Base-by-base conservation (phyloP, 2,888 invertebrate species). In the Trissoscelio sp. region DNA sequence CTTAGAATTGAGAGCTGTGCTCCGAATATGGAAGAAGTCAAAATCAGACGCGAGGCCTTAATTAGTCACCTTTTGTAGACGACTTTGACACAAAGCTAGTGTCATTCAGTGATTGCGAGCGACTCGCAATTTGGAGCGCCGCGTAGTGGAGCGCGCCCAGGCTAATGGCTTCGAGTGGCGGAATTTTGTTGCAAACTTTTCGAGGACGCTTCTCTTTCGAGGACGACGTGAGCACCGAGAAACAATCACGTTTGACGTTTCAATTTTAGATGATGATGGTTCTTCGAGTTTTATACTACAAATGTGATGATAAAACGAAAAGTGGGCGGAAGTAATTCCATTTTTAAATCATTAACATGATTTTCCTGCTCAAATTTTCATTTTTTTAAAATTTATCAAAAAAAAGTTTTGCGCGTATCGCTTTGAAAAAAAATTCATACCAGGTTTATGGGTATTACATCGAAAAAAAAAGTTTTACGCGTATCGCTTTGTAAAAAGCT, bases 11-110 rank as follows among this genome's bases (percentile, higher is more conserved):
- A 18, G n/a, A n/a, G n/a, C n/a, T n/a, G n/a, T n/a, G 34, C 20
- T 24, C 7, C 7, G 44, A 28, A 9, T n/a, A 39, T 60, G n/a
- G 60, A 55, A 64, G 62, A 60, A 73, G 73, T 73, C 73, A 64
- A 64, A 73, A 73, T 73, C 64, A 62, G 64, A 44, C 62, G 37
- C 31, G n/a, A n/a, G 55, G 46, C 73, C 24, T 73, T 73, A 73
- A 73, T 73, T 73, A 73, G 73, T 34, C 73, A 22, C n/a, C 42
- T 64, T 73, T 55, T 64, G 64, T 73, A 34, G 22, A 22, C 39
- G 12, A 22, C 62, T 53, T 67, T 67, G 39, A 12, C 39, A 9
- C 53, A n/a, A 11, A 44, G 48, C 64, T 24, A n/a, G 62, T 34
- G 44, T 60, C 58, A 58, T 39, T 42, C 58, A 24, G 44, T 28